Evolutionary conservation across 2,888 invertebrate species (phyloP).

Genomic region (Stenodera caucasica): DNA sequence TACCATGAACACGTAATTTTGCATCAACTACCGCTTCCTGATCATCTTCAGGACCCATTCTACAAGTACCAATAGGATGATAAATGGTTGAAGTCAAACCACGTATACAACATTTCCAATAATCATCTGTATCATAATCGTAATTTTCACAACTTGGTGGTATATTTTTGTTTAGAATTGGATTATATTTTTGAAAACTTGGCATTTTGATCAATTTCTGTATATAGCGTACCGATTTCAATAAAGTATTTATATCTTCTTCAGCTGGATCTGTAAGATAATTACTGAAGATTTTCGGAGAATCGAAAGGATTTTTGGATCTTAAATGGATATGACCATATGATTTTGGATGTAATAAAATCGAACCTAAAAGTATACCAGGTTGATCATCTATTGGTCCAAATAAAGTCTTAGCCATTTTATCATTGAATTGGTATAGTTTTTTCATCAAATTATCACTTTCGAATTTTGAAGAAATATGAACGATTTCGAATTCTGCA

Average conservation of each 20-base stretch:
- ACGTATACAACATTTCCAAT: constrained; percentile 59
- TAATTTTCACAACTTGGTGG: constrained; percentile 58
- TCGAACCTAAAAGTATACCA: constrained; percentile 43
- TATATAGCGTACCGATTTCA: constrained; percentile 56
- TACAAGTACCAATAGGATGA: too few species aligned
- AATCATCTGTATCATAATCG: constrained; percentile 55
- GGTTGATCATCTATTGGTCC: constrained; percentile 65
- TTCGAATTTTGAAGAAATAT: too few species aligned
- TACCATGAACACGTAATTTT: too few species aligned
- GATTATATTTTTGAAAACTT: constrained; percentile 56
- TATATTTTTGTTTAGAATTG: constrained; percentile 51
- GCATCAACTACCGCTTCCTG: too few species aligned
- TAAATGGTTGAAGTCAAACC: too few species aligned
- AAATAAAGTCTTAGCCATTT: too few species aligned
- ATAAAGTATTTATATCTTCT: constrained; percentile 53
- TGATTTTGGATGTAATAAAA: constrained; percentile 71
- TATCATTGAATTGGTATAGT: too few species aligned
- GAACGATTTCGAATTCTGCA: too few species aligned
- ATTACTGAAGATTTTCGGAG: constrained; percentile 75
- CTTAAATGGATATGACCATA: constrained; percentile 67
- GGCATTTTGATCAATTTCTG: constrained; percentile 57
- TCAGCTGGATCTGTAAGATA: constrained; percentile 70
- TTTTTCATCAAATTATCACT: too few species aligned
- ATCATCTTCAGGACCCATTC: too few species aligned
- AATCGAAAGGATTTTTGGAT: constrained; percentile 69